Base-by-base conservation (phyloP, 2,113 vertebrate species). In the Myotis lucifugus region DNA sequence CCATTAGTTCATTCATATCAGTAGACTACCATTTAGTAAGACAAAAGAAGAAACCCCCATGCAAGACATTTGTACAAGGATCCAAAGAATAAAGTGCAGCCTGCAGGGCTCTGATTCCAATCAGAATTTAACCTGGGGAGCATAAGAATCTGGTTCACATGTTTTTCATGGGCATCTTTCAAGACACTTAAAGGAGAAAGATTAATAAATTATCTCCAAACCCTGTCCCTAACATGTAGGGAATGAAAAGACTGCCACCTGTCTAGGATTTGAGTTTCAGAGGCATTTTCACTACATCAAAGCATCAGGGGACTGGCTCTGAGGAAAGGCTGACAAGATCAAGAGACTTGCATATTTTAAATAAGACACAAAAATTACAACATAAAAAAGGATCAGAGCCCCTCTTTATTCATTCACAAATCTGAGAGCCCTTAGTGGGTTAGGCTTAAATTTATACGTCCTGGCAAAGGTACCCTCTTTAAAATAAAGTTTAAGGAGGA, bases 191-290 rank as follows among this genome's bases (percentile, higher is more conserved):
- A 70, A 48, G 78, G 52, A 84, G 74, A 84, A 88, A 93, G 34
- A 96, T 95, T 88, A 91, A 94, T 94, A 92, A 96, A 76, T 93
- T 95, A 74, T 85, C 94, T 84, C 88, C 85, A 95, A 93, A 61
- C 46, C 79, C 46, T 95, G 59, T 54, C 19, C 21, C 64, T 88
- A 88, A 87, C 29, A 85, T 79, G 37, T 64, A 66, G 88, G 78
- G 88, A 74, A 85, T 91, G 69, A 93, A 84, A 86, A 92, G 69
- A 34, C 82, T 79, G 79, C 96, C 96, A 97, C 96, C 95, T 97
- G 96, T 96, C 95, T 73, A 86, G 94, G 95, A 93, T 93, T 96
- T 96, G 90, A 76, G 69, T 95, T 95, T 93, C 88, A 64, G 19
- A 70, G 66, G 23, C 85, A 86, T 70, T 66, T 78, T 96, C 88